A percentile compares a stretch with the other conserved stretches of the same genome.
Evolutionary conservation across 2,797 vertebrate species (phyloP).

Genomic region (Takifugu rubripes): DNA sequence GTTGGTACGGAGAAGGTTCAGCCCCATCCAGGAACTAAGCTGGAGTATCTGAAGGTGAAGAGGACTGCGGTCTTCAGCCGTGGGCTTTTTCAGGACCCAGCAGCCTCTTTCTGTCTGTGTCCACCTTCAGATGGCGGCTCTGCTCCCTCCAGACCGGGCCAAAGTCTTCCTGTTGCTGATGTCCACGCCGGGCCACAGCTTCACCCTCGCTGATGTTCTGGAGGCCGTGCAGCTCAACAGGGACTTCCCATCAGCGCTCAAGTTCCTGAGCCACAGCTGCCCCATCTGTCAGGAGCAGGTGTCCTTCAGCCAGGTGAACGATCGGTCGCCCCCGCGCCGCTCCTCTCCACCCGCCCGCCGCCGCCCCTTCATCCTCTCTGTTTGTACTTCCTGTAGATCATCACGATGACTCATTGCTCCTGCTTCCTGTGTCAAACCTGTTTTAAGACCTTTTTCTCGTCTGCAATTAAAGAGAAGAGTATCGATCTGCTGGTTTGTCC

Average conservation of each 20-base stretch:
- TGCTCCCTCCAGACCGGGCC: conserved; percentile 53
- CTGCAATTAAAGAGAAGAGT: conserved; percentile 75
- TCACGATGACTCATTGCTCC: conserved; percentile 79
- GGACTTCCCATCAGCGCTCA: conserved; percentile 72
- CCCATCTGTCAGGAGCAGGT: conserved; percentile 77
- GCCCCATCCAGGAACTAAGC: not conserved
- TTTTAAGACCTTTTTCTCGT: conserved; percentile 73
- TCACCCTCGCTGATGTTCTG: conserved; percentile 63
- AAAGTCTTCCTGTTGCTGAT: conserved; percentile 64
- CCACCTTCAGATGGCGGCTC: conserved; percentile 31
- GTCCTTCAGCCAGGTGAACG: conserved; percentile 73
- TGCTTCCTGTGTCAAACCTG: conserved; percentile 77
- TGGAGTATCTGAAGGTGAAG: not conserved
- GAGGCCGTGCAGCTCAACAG: conserved; percentile 71
- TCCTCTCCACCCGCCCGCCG: conserved; percentile 65
- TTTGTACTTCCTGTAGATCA: conserved; percentile 56
- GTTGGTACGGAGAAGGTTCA: not conserved
- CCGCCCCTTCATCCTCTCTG: conserved; percentile 1
- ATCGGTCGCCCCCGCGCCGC: conserved; percentile 74
- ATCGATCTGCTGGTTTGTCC: conserved; percentile 73
- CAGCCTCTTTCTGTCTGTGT: not conserved
- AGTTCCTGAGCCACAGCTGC: conserved; percentile 76
- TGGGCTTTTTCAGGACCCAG: not conserved
- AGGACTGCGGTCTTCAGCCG: conserved; percentile 7
- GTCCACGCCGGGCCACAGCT: conserved; percentile 61